Conservation (phyloP, 2,113 vertebrate genomes). For the Petaurus breviceps region DNA sequence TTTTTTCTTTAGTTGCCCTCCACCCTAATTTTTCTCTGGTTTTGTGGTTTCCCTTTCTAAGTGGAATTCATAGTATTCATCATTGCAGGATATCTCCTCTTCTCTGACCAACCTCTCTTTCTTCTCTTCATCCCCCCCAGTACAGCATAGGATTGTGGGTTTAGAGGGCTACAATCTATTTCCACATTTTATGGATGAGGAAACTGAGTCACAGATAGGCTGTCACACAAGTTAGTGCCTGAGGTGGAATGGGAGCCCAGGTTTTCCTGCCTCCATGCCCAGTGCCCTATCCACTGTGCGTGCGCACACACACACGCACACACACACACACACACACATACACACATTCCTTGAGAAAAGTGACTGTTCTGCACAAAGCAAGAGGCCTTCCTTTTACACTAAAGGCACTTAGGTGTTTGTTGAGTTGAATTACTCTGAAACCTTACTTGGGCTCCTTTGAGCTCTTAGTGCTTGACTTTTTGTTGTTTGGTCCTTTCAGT, state of each 20-base stretch:
- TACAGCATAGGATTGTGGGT: neutral
- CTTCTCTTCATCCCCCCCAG: neutral
- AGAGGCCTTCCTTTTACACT: neutral
- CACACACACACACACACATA: too few species aligned
- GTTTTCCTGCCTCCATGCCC: neutral
- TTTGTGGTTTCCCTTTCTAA: neutral
- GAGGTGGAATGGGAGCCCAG: neutral
- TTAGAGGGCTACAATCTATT: neutral
- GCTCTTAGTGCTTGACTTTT: too few species aligned
- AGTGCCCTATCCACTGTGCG: neutral
- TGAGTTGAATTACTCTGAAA: too few species aligned
- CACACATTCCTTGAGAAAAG: too few species aligned
- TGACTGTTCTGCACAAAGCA: too few species aligned
- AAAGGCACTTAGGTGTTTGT: neutral
- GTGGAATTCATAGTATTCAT: conserved; percentile 21
- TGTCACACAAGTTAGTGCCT: neutral
- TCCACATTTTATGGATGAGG: too few species aligned
- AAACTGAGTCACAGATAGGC: neutral
- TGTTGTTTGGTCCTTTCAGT: too few species aligned
- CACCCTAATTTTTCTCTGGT: neutral
- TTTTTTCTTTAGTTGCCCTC: neutral
- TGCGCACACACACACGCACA: too few species aligned
- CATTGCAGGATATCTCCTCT: neutral
- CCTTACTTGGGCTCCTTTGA: too few species aligned
- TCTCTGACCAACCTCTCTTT: neutral